Conservation (phyloP, 1,140 invertebrate species). For the Battus philenor region DNA sequence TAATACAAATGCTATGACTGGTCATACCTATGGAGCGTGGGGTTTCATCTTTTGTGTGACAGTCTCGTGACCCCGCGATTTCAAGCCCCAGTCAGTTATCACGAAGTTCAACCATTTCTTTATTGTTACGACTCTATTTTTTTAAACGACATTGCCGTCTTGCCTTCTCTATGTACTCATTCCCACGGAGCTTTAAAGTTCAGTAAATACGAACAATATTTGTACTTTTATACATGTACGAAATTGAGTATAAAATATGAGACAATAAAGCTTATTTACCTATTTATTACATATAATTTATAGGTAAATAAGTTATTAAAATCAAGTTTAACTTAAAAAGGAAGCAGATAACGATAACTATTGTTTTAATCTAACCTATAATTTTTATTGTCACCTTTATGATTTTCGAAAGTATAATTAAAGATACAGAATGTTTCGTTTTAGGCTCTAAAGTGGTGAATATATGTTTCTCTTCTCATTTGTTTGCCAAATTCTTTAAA, state of each 20-base stretch:
- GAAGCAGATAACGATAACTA: background rate
- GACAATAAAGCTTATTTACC: too few species aligned
- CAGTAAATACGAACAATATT: too few species aligned
- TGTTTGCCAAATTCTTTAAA: too few species aligned
- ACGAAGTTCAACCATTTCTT: slow-evolving; percentile 18
- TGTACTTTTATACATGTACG: too few species aligned
- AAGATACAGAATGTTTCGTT: too few species aligned
- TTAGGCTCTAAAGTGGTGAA: too few species aligned
- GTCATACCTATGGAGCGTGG: background rate
- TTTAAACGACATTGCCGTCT: slow-evolving; percentile 16
- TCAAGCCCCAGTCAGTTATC: slow-evolving; percentile 15
- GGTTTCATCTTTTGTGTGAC: slow-evolving; percentile 10
- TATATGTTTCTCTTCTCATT: too few species aligned
- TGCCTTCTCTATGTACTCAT: slow-evolving; percentile 14
- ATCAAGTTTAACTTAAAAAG: background rate
- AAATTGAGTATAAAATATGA: too few species aligned
- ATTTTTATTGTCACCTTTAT: too few species aligned
- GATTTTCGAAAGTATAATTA: too few species aligned
- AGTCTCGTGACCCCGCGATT: slow-evolving; percentile 13
- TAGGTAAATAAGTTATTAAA: too few species aligned
- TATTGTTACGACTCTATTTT: slow-evolving; percentile 21
- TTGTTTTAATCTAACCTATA: background rate
- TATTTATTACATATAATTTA: too few species aligned
- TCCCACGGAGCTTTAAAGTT: slow-evolving; percentile 18
- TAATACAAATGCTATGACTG: slow-evolving; percentile 6